Percentiles rank a stretch among this genome's conserved stretches.
Evolutionary conservation across 2,888 invertebrate genomes (phyloP).

Genomic region (Theodoxus fluviatilis): DNA sequence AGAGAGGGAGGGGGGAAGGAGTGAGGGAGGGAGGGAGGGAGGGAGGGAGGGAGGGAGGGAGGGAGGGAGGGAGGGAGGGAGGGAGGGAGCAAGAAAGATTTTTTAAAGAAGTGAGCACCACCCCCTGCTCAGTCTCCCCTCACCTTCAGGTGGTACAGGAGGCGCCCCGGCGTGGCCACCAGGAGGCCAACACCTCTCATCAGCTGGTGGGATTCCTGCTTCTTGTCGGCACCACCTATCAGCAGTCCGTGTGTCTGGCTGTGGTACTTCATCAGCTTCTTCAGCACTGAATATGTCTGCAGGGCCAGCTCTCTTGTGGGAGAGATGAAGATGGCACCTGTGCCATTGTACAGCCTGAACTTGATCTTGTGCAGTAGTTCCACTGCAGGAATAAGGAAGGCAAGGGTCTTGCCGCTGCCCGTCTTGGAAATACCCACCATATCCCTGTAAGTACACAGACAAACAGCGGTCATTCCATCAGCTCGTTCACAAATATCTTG

Average conservation of each 20-base stretch:
- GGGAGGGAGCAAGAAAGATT: too few species aligned
- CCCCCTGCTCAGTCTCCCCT: too few species aligned
- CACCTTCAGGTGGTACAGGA: conserved; percentile 85
- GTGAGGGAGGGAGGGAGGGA: too few species aligned
- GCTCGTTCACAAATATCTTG: too few species aligned
- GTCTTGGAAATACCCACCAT: conserved; percentile 94
- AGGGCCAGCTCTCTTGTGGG: conserved; percentile 96
- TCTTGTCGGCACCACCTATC: conserved; percentile 93
- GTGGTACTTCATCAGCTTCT: conserved; percentile 90
- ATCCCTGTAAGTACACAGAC: conserved; percentile 71
- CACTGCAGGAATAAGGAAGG: conserved; percentile 93
- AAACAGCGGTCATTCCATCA: too few species aligned
- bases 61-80: too few species aligned
- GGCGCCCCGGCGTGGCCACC: conserved; percentile 93
- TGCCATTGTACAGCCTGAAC: conserved; percentile 92
- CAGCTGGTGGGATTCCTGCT: conserved; percentile 89
- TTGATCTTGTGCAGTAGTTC: conserved; percentile 88
- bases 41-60: too few species aligned
- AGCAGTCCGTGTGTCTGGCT: conserved; percentile 89
- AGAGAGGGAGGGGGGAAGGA: too few species aligned
- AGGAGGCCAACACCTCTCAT: conserved; percentile 89
- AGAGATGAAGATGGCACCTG: conserved; percentile 91
- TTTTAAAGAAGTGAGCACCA: too few species aligned
- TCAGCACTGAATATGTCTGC: conserved; percentile 95
- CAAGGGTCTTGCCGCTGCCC: conserved; percentile 95